phyloP scores from a whole-genome alignment of 2,113 vertebrate genomes.

The Psophia crepitans region DNA sequence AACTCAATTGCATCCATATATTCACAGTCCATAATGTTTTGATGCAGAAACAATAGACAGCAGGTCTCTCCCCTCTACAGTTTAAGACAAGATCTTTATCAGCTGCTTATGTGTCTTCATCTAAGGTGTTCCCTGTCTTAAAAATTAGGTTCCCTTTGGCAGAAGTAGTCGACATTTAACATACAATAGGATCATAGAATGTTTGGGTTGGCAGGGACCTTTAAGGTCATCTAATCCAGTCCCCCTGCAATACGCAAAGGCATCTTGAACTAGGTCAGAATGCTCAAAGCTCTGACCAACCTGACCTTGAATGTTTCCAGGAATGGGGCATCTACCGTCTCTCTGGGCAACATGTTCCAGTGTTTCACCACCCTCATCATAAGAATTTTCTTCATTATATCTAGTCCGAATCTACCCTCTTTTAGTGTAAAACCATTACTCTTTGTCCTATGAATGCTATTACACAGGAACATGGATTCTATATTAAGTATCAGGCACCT shows the following conservation, averaged over 20 bases:
- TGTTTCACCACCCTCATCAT: no score
- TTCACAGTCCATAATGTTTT: background rate
- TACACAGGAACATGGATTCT: no score
- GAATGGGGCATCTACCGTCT: no score
- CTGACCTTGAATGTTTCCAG: background rate
- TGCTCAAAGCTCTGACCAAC: background rate
- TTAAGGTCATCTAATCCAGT: background rate
- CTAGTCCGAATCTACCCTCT: no score
- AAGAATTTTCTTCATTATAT: no score
- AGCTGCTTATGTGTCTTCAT: background rate
- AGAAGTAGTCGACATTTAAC: background rate
- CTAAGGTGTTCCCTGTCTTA: background rate
- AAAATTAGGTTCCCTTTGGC: background rate
- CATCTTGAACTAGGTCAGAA: background rate
- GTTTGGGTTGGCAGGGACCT: background rate
- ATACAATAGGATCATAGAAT: background rate
- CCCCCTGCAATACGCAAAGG: no score
- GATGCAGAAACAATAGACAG: background rate
- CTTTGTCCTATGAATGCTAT: background rate
- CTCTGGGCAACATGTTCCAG: no score
- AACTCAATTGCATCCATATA: background rate
- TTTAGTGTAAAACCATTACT: background rate
- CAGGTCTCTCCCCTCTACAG: background rate
- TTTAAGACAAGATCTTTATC: background rate
- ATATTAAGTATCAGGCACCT: background rate